Evolutionary conservation across 2,888 invertebrate species (phyloP).

Genomic region (Agrilus cyanescens): DNA sequence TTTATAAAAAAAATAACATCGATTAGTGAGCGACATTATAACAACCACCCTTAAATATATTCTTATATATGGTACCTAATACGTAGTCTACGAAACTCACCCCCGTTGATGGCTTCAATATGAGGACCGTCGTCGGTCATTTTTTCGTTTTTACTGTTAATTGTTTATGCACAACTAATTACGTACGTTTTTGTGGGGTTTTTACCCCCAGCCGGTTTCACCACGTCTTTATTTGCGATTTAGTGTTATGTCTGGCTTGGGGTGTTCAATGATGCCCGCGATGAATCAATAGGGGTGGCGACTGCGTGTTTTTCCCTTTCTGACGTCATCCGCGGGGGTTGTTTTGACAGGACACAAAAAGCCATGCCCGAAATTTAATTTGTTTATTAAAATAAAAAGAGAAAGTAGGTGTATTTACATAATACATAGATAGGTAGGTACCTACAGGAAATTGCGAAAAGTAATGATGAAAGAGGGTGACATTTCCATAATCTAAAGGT

Average conservation of each 20-base stretch:
- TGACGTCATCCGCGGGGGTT: slow-evolving; percentile 16
- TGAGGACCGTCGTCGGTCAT: slow-evolving; percentile 49
- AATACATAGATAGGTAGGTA: too few species aligned
- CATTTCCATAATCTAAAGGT: too few species aligned
- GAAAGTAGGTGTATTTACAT: too few species aligned
- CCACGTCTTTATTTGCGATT: slow-evolving; percentile 11
- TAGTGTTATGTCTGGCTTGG: slow-evolving; percentile 19
- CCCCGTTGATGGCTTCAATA: slow-evolving; percentile 44
- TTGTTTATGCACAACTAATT: slow-evolving; percentile 7
- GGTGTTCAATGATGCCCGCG: slow-evolving; percentile 17
- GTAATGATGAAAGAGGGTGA: too few species aligned
- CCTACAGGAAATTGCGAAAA: too few species aligned
- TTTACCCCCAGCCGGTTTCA: slow-evolving; percentile 14
- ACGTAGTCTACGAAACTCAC: slow-evolving; percentile 25
- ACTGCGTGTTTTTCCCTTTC: slow-evolving; percentile 16
- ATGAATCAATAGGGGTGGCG: slow-evolving; percentile 20
- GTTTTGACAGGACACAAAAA: too few species aligned
- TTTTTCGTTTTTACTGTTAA: slow-evolving; percentile 1
- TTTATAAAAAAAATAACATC: too few species aligned
- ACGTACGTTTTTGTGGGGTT: slow-evolving; percentile 9
- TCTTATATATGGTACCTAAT: neutral
- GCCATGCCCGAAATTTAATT: too few species aligned
- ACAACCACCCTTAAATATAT: neutral
- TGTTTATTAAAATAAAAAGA: too few species aligned
- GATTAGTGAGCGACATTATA: too few species aligned